Percentiles rank a stretch among this genome's conserved stretches.
Conservation (phyloP, 2,888 invertebrate genomes). For the Orthosia gothica region DNA sequence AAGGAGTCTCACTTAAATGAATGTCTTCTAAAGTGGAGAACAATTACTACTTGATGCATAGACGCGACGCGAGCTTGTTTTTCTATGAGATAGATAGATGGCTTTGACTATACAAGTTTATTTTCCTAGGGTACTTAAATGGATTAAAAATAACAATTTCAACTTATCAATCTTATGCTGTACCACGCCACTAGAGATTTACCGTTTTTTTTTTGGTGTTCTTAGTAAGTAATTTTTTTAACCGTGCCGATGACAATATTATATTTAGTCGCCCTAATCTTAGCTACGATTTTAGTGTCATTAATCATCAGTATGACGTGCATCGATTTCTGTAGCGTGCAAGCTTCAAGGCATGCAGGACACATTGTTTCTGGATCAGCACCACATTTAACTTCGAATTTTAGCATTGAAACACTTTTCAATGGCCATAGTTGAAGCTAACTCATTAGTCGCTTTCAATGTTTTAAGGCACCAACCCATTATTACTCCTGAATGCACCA, state of each 20-base stretch:
- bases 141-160: constrained; percentile 8
- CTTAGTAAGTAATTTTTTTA: too few relatives aligned
- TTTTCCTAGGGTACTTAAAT: constrained; percentile 6
- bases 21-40: constrained; percentile 43
- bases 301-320: background rate
- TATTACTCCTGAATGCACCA: too few relatives aligned
- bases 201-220: background rate
- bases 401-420: too few relatives aligned
- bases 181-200: background rate
- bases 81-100: constrained; percentile 31
- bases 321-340: background rate
- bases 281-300: background rate
- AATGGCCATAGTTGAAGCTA: too few relatives aligned
- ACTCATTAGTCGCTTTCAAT: too few relatives aligned
- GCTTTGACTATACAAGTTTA: constrained; percentile 13
- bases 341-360: background rate
- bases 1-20: constrained; percentile 24
- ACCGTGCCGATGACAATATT: too few relatives aligned
- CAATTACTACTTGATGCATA: constrained; percentile 50
- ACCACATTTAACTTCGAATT: too few relatives aligned
- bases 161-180: background rate
- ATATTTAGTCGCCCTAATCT: background rate
- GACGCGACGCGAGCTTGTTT: constrained; percentile 16
- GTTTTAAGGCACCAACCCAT: too few relatives aligned
- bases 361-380: too few relatives aligned